phyloP scores from a whole-genome alignment of 2,888 invertebrate genomes.

The Melanchra persicariae region DNA sequence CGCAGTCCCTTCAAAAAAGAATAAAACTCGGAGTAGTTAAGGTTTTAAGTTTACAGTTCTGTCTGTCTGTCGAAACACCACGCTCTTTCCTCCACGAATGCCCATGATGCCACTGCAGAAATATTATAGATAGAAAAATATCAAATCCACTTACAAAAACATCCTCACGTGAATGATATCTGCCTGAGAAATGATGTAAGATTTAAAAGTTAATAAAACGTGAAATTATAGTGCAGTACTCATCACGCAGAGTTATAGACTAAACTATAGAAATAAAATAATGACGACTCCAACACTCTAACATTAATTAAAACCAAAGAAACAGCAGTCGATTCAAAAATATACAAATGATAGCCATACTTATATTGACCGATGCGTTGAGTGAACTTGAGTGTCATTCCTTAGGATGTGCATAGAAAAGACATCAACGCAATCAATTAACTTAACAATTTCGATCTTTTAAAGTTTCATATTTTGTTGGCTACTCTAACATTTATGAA shows the following conservation, averaged over 20 bases:
- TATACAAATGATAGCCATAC: not conserved
- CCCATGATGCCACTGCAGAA: not conserved
- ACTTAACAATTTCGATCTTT: not conserved
- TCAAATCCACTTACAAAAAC: not conserved
- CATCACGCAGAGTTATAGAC: not conserved
- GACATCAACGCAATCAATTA: slow-evolving; percentile 61
- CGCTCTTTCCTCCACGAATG: not conserved
- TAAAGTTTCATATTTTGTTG: not conserved
- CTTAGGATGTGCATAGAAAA: slow-evolving; percentile 50
- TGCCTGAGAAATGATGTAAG: not conserved
- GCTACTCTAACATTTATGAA: not conserved
- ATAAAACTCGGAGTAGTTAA: not conserved
- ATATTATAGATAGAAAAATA: not conserved
- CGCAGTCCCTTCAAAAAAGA: not conserved
- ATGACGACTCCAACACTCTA: not conserved
- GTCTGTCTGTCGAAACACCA: not conserved
- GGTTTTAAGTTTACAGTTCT: too few relatives aligned
- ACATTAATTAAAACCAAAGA: not conserved
- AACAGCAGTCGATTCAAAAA: not conserved
- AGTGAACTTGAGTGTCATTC: not conserved
- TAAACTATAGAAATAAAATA: not conserved
- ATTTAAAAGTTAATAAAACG: not conserved
- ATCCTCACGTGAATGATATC: not conserved
- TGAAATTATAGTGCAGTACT: not conserved
- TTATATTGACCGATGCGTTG: not conserved